Percentiles rank a stretch among this genome's conserved stretches.
Conservation (phyloP, 2,113 vertebrate species). For the Copsychus sechellarum region DNA sequence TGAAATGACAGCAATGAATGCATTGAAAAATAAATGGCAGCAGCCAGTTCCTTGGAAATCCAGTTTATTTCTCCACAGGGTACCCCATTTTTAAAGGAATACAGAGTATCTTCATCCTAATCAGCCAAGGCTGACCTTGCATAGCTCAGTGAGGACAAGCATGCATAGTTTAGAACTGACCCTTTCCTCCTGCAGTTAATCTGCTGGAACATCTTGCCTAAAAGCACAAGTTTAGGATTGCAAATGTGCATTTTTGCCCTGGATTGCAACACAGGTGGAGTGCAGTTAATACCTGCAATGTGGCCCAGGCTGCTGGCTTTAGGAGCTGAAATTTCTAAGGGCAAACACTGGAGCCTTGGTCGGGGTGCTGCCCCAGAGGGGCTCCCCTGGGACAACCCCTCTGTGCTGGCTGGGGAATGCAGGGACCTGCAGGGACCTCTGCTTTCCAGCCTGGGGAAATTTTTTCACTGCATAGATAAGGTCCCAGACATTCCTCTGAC, state of each 20-base stretch:
- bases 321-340: background rate
- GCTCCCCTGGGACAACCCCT: background rate
- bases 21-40: background rate
- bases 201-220: constrained; percentile 18
- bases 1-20: background rate
- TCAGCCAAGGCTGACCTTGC: background rate
- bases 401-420: background rate
- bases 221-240: constrained; percentile 40
- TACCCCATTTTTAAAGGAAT: background rate
- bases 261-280: constrained; percentile 42
- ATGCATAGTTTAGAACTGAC: background rate
- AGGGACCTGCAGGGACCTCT: background rate
- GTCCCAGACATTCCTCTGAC: background rate
- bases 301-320: background rate
- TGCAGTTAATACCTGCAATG: background rate
- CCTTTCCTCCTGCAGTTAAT: constrained; percentile 18
- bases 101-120: background rate
- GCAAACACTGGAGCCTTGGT: background rate
- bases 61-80: background rate
- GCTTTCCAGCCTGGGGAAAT: background rate
- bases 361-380: rapidly evolving
- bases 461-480: background rate
- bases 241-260: background rate
- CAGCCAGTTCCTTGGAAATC: background rate
- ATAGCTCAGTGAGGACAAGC: background rate